Conservation (phyloP, 30 jellyfish, hydroid and myxozoan species). For the Hydractinia symbiolongicarpus region DNA sequence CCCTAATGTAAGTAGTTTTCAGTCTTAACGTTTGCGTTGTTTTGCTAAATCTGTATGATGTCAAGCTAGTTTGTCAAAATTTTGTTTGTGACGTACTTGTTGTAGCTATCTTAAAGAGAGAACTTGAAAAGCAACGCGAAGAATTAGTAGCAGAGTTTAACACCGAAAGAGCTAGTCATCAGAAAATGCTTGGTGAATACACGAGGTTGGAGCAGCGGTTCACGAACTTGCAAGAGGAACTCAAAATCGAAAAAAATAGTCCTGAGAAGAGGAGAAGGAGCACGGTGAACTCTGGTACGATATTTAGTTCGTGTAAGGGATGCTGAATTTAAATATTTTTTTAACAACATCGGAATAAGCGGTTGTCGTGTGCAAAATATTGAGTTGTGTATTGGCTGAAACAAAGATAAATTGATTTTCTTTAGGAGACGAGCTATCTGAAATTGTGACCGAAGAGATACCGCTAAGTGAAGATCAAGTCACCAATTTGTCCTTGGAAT, state of each 20-base stretch:
- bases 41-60: too few relatives aligned
- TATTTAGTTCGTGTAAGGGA: too few relatives aligned
- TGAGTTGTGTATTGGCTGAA: too few relatives aligned
- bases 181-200: constrained; percentile 76
- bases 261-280: constrained; percentile 61
- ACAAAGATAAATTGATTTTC: too few relatives aligned
- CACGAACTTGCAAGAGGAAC: constrained; percentile 65
- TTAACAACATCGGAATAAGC: too few relatives aligned
- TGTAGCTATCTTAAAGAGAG: constrained; percentile 35
- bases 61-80: neutral
- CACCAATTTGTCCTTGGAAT: constrained; percentile 39
- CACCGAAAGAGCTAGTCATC: constrained; percentile 74
- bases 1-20: too few relatives aligned
- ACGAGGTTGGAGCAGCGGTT: constrained; percentile 77
- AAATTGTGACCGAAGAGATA: constrained; percentile 35
- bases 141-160: constrained; percentile 48
- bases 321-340: too few relatives aligned
- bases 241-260: constrained; percentile 41
- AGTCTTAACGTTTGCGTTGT: too few relatives aligned
- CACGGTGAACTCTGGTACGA: neutral
- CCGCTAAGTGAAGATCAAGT: constrained; percentile 54
- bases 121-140: constrained; percentile 57
- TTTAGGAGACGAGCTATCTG: neutral
- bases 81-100: neutral
- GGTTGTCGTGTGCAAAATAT: neutral